These are phyloP conservation scores for Tethya wilhelma DNA, from an alignment of 37 sponge, comb jelly and placozoan species.

Conservation along the genomic window DNA sequence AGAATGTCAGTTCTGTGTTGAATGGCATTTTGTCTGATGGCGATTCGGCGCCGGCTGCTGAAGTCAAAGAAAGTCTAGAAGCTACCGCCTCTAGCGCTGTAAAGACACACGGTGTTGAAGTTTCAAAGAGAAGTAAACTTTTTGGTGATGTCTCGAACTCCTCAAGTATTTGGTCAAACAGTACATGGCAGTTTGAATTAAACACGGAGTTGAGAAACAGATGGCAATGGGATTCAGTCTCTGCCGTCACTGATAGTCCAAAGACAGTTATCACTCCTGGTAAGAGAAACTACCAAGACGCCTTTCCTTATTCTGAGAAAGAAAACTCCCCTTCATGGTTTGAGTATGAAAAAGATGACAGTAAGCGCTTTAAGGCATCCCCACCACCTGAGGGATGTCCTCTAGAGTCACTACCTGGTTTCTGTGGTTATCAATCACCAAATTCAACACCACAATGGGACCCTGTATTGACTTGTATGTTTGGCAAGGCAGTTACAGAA, in stretches of 20 bases:
- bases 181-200: conserved; percentile 20
- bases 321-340: neutral
- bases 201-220: conserved; percentile 18
- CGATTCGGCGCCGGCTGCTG: conserved; percentile 6
- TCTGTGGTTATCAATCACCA: conserved; percentile 43
- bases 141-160: neutral
- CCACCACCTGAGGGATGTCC: conserved; percentile 4
- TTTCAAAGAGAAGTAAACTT: conserved; percentile 7
- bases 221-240: neutral
- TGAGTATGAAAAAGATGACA: conserved; percentile 17
- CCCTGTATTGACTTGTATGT: conserved; percentile 67
- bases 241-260: neutral
- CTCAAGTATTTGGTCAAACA: neutral
- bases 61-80: neutral
- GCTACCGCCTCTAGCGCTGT: neutral
- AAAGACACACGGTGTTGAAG: neutral
- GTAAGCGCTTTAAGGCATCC: conserved; percentile 63
- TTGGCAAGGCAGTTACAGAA: conserved; percentile 43
- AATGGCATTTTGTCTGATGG: conserved; percentile 54
- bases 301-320: conserved; percentile 37
- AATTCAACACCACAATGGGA: too few relatives aligned
- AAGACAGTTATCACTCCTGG: conserved; percentile 42
- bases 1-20: conserved; percentile 70
- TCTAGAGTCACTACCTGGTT: conserved; percentile 28
- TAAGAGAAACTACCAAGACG: conserved; percentile 48